These are phyloP conservation scores for Phocoena sinus DNA, from an alignment of 2,113 vertebrate genomes.

Conservation along the genomic window DNA sequence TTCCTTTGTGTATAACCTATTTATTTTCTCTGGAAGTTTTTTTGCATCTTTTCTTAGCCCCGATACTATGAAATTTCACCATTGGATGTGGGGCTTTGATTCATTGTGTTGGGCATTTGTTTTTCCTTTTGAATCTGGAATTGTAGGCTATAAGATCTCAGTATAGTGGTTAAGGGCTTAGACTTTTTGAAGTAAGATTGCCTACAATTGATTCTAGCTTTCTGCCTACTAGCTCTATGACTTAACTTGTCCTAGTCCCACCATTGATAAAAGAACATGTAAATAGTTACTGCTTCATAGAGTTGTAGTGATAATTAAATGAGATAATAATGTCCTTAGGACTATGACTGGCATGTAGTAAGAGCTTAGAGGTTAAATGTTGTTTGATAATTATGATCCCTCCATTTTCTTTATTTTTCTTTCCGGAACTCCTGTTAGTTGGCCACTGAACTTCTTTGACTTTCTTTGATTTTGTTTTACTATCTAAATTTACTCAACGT, in stretches of 20 bases:
- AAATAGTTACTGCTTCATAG: background rate
- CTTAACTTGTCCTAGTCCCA: background rate
- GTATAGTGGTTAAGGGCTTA: background rate
- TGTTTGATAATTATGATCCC: background rate
- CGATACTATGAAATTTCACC: background rate
- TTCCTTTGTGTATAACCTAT: background rate
- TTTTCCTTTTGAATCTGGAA: background rate
- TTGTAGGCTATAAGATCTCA: background rate
- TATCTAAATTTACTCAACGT: background rate
- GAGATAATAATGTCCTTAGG: background rate
- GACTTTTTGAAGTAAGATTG: background rate
- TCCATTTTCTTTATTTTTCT: background rate
- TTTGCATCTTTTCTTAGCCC: background rate
- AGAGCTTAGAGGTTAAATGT: background rate
- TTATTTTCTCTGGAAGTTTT: background rate
- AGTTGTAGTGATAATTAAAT: background rate
- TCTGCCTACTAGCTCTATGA: background rate
- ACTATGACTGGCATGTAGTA: background rate
- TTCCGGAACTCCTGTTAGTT: background rate
- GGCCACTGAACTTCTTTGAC: background rate
- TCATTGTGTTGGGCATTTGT: background rate
- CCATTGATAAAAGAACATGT: background rate
- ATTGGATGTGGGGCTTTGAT: background rate
- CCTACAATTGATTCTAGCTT: background rate
- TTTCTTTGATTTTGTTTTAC: background rate